A percentile compares a stretch with the other conserved stretches of the same genome.
These are phyloP conservation scores for Drosophila kepulauana DNA, from an alignment of 1,140 invertebrate genomes.

Conservation along the genomic window DNA sequence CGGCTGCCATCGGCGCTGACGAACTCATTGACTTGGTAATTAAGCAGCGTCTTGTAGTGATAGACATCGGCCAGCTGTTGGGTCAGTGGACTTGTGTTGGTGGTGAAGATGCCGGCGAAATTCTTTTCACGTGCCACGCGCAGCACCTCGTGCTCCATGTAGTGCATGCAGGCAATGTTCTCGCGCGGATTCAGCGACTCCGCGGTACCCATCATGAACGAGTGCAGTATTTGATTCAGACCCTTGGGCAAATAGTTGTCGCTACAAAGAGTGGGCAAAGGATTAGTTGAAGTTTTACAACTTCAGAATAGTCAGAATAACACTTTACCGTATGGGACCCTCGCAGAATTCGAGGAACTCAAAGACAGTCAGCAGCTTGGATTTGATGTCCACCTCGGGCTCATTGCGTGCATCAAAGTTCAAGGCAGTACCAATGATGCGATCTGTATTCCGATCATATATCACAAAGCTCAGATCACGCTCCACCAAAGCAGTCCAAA, in stretches of 20 bases:
- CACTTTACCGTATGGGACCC: conserved; percentile 88
- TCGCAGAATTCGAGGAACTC: conserved; percentile 92
- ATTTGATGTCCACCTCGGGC: conserved; percentile 89
- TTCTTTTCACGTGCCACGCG: conserved; percentile 87
- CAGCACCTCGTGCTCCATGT: conserved; percentile 91
- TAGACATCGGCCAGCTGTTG: conserved; percentile 93
- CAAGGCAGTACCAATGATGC: conserved; percentile 88
- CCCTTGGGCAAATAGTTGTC: conserved; percentile 88
- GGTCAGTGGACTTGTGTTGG: conserved; percentile 94
- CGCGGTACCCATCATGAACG: conserved; percentile 94
- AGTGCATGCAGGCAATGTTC: conserved; percentile 91
- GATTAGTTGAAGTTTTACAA: too few species aligned
- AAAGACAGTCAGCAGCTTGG: conserved; percentile 90
- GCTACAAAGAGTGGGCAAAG: conserved; percentile 67
- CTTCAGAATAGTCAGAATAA: too few species aligned
- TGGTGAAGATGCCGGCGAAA: conserved; percentile 92
- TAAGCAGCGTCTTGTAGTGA: conserved; percentile 91
- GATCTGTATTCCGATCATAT: conserved; percentile 70
- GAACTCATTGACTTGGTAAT: conserved; percentile 93
- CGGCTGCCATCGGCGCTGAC: conserved; percentile 89
- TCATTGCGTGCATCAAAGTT: conserved; percentile 93
- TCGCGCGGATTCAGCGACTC: conserved; percentile 88
- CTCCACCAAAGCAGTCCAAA: conserved; percentile 89
- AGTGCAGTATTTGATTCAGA: conserved; percentile 90
- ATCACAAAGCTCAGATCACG: conserved; percentile 90